phyloP scores from a whole-genome alignment of 2,797 vertebrate species.

The Anabas testudineus region DNA sequence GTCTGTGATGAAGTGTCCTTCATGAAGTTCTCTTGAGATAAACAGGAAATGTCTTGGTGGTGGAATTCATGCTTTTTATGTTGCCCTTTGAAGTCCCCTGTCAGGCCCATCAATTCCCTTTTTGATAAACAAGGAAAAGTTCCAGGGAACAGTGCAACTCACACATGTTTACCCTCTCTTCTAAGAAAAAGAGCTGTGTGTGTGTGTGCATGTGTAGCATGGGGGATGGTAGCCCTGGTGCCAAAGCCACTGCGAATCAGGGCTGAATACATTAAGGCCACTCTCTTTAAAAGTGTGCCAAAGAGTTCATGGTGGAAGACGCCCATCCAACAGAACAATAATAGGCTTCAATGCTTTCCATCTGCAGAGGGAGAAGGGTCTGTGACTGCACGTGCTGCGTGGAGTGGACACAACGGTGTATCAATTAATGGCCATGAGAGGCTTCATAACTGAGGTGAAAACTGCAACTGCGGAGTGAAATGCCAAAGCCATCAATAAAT shows the following conservation, averaged over 20 bases:
- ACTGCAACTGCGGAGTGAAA: slow-evolving; percentile 21
- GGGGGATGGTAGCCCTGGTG: slow-evolving; percentile 73
- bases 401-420: slow-evolving; percentile 69
- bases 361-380: slow-evolving; percentile 79
- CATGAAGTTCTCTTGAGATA: slow-evolving; percentile 57
- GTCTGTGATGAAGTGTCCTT: slow-evolving; percentile 55
- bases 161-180: slow-evolving; percentile 80
- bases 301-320: slow-evolving; percentile 85
- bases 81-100: slow-evolving; percentile 63
- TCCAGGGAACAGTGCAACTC: slow-evolving; percentile 72
- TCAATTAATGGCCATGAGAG: slow-evolving; percentile 74
- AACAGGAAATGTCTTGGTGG: slow-evolving; percentile 71
- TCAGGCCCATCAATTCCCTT: slow-evolving; percentile 64
- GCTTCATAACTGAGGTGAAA: slow-evolving; percentile 61
- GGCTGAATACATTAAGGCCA: slow-evolving; percentile 86
- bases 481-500: slow-evolving; percentile 35
- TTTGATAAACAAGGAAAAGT: slow-evolving; percentile 77
- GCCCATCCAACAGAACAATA: slow-evolving; percentile 86
- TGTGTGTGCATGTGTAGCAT: slow-evolving; percentile 37
- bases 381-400: slow-evolving; percentile 82
- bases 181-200: slow-evolving; percentile 66
- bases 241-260: slow-evolving; percentile 84
- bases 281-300: slow-evolving; percentile 90
- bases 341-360: slow-evolving; percentile 87
- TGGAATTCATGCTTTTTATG: slow-evolving; percentile 48